Base-by-base conservation (phyloP, 2,113 vertebrate genomes). In the Perognathus longimembris region DNA sequence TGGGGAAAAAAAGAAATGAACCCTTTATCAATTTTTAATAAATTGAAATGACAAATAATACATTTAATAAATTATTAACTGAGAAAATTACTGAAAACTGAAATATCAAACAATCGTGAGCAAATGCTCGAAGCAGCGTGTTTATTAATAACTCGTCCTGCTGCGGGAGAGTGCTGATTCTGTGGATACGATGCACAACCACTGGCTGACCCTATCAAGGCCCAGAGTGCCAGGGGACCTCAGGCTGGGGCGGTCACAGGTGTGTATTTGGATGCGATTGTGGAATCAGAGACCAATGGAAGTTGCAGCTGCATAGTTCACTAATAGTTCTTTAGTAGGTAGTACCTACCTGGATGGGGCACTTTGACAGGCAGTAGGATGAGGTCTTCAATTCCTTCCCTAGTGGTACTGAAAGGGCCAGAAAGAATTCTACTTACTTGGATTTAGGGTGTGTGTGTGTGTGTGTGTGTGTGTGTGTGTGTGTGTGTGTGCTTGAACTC, bases 11-110 rank as follows among this genome's bases (percentile, higher is more conserved):
- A 95, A 96, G 97, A 96, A 96, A 96, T 95, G 95, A 97, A 88
- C 91, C 91, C 96, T 97, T 97, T 95, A 97, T 97, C 95, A 97
- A 97, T 97, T 96, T 97, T 97, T 97, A 96, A 97, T 97, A 97
- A 96, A 97, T 97, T 96, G 96, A 96, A 97, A 97, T 97, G 96
- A 97, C 96, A 97, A 97, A 97, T 97, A 97, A 97, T 97, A 96
- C 97, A 97, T 97, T 97, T 97, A 97, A 97, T 97, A 97, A 97
- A 97, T 97, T 97, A 97, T 97, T 97, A 97, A 97, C 94, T 94
- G 95, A 97, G 96, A 97, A 97, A 97, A 97, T 97, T 95, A 97
- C 97, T 97, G 97, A 96, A 97, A 97, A 97, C 97, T 97, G 95
- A 97, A 97, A 96, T 97, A 97, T 97, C 97, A 97, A 97, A 97